These are phyloP conservation scores for Conomelus anceps DNA, from an alignment of 2,888 invertebrate genomes.

Conservation along the genomic window DNA sequence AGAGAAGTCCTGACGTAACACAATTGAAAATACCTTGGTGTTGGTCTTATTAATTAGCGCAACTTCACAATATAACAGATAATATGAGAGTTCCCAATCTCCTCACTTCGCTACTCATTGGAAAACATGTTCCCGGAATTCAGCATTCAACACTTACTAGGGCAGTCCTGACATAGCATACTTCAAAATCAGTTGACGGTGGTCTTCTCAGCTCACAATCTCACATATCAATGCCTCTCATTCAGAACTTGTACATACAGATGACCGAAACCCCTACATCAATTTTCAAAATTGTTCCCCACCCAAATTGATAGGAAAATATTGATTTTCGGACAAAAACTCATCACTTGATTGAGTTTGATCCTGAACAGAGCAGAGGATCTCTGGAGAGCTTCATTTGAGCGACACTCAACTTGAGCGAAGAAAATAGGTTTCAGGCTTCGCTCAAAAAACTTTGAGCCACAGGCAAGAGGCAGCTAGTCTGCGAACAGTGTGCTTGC, in stretches of 20 bases:
- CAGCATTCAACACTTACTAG: no score
- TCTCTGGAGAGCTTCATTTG: neutral
- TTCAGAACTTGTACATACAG: neutral
- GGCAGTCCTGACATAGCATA: neutral
- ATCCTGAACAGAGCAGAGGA: neutral
- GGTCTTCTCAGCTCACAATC: neutral
- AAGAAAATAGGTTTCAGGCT: neutral
- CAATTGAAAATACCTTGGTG: no score
- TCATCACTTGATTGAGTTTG: neutral
- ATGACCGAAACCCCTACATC: neutral
- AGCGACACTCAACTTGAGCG: neutral
- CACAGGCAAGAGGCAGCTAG: neutral
- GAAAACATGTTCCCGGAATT: no score
- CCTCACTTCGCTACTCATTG: no score
- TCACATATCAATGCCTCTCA: no score
- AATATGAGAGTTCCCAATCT: no score
- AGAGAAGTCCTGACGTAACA: no score
- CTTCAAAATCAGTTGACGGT: neutral
- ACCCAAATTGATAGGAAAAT: neutral
- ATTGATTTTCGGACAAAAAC: neutral
- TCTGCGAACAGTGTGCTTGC: neutral
- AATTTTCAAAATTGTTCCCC: neutral
- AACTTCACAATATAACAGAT: no score
- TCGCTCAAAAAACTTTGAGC: neutral
- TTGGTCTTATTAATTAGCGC: no score